phyloP scores from a whole-genome alignment of 1,140 invertebrate genomes.

The Drosophila orena region DNA sequence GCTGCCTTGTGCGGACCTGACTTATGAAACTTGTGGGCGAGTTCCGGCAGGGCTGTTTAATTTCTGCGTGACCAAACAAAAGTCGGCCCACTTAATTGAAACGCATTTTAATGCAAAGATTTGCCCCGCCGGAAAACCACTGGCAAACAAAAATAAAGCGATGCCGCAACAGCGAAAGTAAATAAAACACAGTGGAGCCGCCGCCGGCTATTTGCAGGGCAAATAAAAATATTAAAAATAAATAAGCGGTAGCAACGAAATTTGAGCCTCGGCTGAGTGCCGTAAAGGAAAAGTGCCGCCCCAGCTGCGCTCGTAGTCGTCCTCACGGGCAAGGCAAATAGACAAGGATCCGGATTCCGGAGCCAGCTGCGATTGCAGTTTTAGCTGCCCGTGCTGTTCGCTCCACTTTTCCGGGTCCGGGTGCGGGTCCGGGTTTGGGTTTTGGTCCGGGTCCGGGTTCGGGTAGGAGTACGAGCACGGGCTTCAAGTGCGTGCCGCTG shows the following conservation, averaged over 20 bases:
- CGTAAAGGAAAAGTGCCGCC: conserved; percentile 9
- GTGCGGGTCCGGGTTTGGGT: background rate
- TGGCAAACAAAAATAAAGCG: conserved; percentile 62
- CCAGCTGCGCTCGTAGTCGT: conserved; percentile 14
- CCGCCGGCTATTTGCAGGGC: conserved; percentile 54
- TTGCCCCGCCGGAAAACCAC: conserved; percentile 46
- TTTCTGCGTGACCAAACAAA: conserved; percentile 46
- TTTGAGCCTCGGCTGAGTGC: conserved; percentile 28
- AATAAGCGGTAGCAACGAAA: conserved; percentile 61
- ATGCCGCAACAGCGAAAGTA: conserved; percentile 26
- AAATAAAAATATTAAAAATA: conserved; percentile 81
- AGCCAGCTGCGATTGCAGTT: conserved; percentile 73
- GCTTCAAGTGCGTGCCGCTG: conserved; percentile 76
- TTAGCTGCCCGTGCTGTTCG: conserved; percentile 47
- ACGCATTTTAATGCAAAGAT: conserved; percentile 71
- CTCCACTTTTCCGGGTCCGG: conserved; percentile 1
- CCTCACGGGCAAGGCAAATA: conserved; percentile 20
- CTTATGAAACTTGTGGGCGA: conserved; percentile 9
- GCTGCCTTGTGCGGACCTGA: conserved; percentile 39
- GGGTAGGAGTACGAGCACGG: background rate
- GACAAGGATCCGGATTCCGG: conserved; percentile 12
- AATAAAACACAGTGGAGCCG: conserved; percentile 19
- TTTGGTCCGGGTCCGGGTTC: background rate
- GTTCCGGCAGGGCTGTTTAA: conserved; percentile 18
- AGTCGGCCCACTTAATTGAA: conserved; percentile 64